Evolutionary conservation across 2,888 invertebrate species (phyloP).

Genomic region (Cephus pygmeus): DNA sequence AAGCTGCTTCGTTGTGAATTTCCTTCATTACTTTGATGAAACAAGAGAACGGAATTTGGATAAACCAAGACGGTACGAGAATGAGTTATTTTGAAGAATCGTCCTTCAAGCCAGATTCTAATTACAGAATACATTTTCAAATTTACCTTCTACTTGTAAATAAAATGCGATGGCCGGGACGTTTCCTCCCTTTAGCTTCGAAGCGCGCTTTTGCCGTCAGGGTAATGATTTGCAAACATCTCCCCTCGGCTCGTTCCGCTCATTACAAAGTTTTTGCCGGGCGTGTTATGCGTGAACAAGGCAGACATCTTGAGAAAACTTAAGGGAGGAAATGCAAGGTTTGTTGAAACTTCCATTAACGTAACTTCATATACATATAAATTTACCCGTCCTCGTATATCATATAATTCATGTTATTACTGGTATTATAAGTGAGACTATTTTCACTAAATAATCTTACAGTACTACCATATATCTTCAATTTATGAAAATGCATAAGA

Average conservation of each 20-base stretch:
- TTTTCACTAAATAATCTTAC: no score
- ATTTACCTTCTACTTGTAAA: conserved; percentile 17
- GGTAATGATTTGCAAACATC: conserved; percentile 64
- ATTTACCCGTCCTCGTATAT: no score
- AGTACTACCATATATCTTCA: no score
- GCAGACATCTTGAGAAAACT: conserved; percentile 46
- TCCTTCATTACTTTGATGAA: no score
- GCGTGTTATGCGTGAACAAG: conserved; percentile 44
- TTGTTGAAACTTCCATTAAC: no score
- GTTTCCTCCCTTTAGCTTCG: conserved; percentile 26
- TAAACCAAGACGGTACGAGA: background rate
- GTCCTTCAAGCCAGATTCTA: background rate
- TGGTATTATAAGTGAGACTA: no score
- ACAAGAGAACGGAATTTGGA: background rate
- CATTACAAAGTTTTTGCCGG: conserved; percentile 53
- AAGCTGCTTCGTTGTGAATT: no score
- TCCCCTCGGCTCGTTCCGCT: conserved; percentile 47
- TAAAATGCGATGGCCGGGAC: conserved; percentile 27
- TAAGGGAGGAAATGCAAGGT: conserved; percentile 5
- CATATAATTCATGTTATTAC: no score
- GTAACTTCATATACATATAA: no score
- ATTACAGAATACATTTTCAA: conserved; percentile 10
- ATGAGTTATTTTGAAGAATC: background rate
- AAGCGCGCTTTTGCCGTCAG: conserved; percentile 39
- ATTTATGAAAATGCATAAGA: no score